Conservation (phyloP, 2,888 invertebrate genomes). For the Platypus cylindrus region DNA sequence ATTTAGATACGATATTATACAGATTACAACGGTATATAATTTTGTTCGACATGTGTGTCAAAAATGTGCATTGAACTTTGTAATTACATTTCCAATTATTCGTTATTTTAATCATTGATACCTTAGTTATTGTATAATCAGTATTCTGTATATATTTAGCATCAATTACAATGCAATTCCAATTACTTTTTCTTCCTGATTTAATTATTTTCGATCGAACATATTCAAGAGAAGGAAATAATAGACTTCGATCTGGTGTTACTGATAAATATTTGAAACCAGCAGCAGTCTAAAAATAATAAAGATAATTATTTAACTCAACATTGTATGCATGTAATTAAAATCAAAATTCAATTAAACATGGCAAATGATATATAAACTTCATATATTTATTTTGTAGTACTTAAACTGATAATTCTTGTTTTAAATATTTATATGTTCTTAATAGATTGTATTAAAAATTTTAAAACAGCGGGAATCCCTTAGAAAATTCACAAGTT, state of each 20-base stretch:
- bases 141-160: slow-evolving; percentile 50
- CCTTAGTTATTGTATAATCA: slow-evolving; percentile 53
- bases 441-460: neutral
- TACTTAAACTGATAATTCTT: no score
- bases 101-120: slow-evolving; percentile 21
- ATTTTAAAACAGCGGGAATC: neutral
- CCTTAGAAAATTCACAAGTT: no score
- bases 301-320: slow-evolving; percentile 2
- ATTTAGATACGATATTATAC: no score
- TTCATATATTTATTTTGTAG: no score
- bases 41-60: no score
- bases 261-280: slow-evolving; percentile 45
- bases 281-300: slow-evolving; percentile 34
- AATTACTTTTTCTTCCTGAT: slow-evolving; percentile 48
- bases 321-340: neutral
- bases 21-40: no score
- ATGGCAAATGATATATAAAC: no score
- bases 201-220: slow-evolving; percentile 57
- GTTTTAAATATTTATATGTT: no score
- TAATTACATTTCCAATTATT: neutral
- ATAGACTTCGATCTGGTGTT: slow-evolving; percentile 48
- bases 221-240: slow-evolving; percentile 53
- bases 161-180: slow-evolving; percentile 44
- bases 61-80: no score
- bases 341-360: neutral